Evolutionary conservation across 2,888 invertebrate genomes (phyloP), one percentile per base, ranked within the genome.

Genomic region (Salpingus planirostris): DNA sequence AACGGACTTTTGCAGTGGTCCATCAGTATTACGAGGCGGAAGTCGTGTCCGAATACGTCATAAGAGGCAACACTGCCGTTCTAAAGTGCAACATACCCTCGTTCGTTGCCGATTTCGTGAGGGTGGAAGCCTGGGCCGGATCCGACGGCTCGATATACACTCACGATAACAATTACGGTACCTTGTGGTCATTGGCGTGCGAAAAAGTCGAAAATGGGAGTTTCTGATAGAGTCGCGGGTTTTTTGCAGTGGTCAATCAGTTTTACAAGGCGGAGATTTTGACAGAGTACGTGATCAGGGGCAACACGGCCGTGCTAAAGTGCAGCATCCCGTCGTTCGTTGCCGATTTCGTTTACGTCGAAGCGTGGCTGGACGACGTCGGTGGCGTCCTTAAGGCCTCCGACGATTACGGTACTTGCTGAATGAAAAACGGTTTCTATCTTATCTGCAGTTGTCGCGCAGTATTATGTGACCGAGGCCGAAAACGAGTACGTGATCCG

Each of bases 401-500:
- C 24, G 60, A 68, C 29, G 61, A 71, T 54, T 73, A 70, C 57
- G 73, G 73, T 73, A 65, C 55, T 36, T 45, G 24, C 13, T 40
- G 33, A 44, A 22, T 42, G 41, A 5, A 7, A 23, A 11, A 18
- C 8, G 5, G 5, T 18, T 18, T 18, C 5, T 18, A 6, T 23
- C 4, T 11, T 23, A 4, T 5, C 23, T 68, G 60, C 73, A 89
- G 89, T 88, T 67, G 87, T 89, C 59, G 78, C 85, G 57, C 89
- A 89, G 74, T 79, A 77, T 70, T 90, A 85, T 74, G 80, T 85
- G 67, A 85, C 87, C 52, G 87, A 89, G 70, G 85, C 90, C 59
- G 89, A 89, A 72, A 89, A 91, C 67, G 90, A 90, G 65, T 91
- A 90, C 73, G 90, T 90, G 48, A 91, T 90, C 64, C 78, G 83